Base-by-base conservation (phyloP, 2,113 vertebrate species). In the Cephalopholis sonnerati region DNA sequence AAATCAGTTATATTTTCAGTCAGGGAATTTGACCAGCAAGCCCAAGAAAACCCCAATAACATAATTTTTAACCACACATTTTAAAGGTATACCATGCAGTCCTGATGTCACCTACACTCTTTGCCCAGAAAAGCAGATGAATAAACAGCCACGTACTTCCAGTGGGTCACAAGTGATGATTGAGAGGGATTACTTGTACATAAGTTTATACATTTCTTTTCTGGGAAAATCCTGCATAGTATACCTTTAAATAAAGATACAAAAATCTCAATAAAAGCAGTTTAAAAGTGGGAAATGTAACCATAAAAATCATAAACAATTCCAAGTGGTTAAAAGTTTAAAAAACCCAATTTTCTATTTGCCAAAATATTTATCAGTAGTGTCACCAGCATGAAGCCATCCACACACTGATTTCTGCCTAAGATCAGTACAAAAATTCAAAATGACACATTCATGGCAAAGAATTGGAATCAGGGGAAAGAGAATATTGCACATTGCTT, bases 381-480 rank as follows among this genome's bases (percentile, higher is more conserved):
- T 68, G 22, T 54, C n/a, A 54, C 15, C 4, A 9, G 32, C n/a
- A 77, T 25, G 5, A 67, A 36, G 29, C 7, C 20, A 24, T 50
- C 72, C 20, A 48, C 32, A 53, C 6, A 44, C 3, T 7, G 1
- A 55, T 64, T 71, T 71, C 41, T 72, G 18, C 5, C 13, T 16
- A 67, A 44, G 32, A 58, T 77, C 22, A 29, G 13, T 22, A 62
- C 5, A 65, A 74, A n/a, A 77, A 39, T 55, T 17, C 25, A 54
- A 44, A 61, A 20, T 51, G 10, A 29, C 13, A 68, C 50, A 62
- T 29, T 64, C 15, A 64, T 67, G 63, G 51, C 3, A 50, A 57
- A 27, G 12, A 22, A 12, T 18, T 74, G 22, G 6, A 72, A 57
- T 64, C 20, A 53, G 29, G 12, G 12, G 4, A 55, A 55, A 44